Conservation (phyloP, 1,140 invertebrate genomes). For the Aphidius ervi region DNA sequence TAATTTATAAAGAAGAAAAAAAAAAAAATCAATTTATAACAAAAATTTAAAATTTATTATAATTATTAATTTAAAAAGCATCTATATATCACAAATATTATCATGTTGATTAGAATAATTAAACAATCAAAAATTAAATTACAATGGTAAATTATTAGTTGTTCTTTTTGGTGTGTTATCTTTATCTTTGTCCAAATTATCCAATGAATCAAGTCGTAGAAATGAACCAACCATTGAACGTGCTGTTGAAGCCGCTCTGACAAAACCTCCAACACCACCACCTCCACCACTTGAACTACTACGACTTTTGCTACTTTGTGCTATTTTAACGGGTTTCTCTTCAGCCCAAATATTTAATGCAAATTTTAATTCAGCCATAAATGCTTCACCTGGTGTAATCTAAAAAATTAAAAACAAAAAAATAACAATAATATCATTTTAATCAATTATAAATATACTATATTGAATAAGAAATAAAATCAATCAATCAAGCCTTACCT, state of each 20-base stretch:
- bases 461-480: not conserved
- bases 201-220: slow-evolving; percentile 39
- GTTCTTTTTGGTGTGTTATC: slow-evolving; percentile 33
- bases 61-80: too few relatives aligned
- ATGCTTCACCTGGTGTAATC: slow-evolving; percentile 60
- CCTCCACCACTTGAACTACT: slow-evolving; percentile 5
- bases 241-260: slow-evolving; percentile 32
- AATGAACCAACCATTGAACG: slow-evolving; percentile 44
- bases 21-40: not conserved
- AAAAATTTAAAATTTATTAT: too few relatives aligned
- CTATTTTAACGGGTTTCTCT: slow-evolving; percentile 58
- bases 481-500: slow-evolving; percentile 48
- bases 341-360: slow-evolving; percentile 60
- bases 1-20: too few relatives aligned
- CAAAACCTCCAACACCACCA: slow-evolving; percentile 25
- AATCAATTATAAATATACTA: not conserved
- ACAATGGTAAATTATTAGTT: slow-evolving; percentile 31
- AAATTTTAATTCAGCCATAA: slow-evolving; percentile 62
- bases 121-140: not conserved
- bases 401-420: slow-evolving; percentile 32
- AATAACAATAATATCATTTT: too few relatives aligned
- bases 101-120: too few relatives aligned
- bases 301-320: slow-evolving; percentile 33
- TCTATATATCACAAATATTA: too few relatives aligned
- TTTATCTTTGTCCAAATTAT: slow-evolving; percentile 40